Conservation (phyloP, 2,888 invertebrate genomes). For the Lypha dubia region DNA sequence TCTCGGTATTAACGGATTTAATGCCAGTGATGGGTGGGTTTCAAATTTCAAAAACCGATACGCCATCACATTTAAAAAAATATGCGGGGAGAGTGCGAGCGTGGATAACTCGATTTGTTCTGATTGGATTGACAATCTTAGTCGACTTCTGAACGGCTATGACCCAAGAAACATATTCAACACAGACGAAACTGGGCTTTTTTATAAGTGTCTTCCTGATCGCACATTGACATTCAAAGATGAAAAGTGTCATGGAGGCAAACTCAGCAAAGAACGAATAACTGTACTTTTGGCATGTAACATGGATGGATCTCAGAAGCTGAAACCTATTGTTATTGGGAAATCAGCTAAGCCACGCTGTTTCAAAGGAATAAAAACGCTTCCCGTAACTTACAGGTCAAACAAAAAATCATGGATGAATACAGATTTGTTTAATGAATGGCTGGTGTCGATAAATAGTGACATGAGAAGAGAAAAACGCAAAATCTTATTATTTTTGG, state of each 20-base stretch:
- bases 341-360: background rate
- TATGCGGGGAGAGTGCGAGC: background rate
- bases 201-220: conserved; percentile 14
- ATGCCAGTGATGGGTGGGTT: conserved; percentile 4
- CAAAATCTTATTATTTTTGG: conserved; percentile 16
- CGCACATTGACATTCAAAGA: conserved; percentile 4
- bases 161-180: conserved; percentile 19
- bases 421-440: conserved; percentile 3
- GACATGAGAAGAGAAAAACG: conserved; percentile 5
- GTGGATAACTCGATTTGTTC: conserved; percentile 16
- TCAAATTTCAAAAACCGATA: conserved; percentile 4
- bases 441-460: no score
- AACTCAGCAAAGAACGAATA: background rate
- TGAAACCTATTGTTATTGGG: background rate
- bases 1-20: background rate
- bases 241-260: conserved; percentile 3
- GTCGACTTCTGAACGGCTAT: background rate
- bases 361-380: background rate
- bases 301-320: background rate
- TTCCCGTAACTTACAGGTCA: background rate
- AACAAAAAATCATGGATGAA: conserved; percentile 19
- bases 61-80: conserved; percentile 13
- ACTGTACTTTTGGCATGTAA: background rate
- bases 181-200: conserved; percentile 8
- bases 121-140: conserved; percentile 15